Percentiles rank a stretch among this genome's conserved stretches.
phyloP scores from a whole-genome alignment of 2,888 invertebrate species.

The Notodonta dromedarius region DNA sequence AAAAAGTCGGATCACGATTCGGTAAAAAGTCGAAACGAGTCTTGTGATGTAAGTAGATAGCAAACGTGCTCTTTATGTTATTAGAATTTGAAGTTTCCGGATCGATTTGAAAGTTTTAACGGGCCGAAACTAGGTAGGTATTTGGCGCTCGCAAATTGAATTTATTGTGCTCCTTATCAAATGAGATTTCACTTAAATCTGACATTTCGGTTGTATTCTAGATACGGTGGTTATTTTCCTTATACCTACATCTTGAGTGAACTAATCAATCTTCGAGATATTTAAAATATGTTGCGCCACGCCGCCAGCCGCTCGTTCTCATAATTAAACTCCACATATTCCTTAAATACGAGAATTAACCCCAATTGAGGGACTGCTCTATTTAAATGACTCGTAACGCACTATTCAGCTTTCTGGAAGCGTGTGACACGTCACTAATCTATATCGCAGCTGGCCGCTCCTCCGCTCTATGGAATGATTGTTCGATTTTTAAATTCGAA shows the following conservation, averaged over 20 bases:
- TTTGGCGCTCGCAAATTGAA: slow-evolving; percentile 48
- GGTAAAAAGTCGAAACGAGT: slow-evolving; percentile 73
- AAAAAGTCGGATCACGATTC: slow-evolving; percentile 79
- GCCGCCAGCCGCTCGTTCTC: slow-evolving; percentile 53
- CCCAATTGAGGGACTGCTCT: slow-evolving; percentile 83
- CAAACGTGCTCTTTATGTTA: slow-evolving; percentile 79
- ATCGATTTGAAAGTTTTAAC: slow-evolving; percentile 70
- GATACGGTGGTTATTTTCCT: not conserved
- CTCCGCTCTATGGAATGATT: slow-evolving; percentile 9
- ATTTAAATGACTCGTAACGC: slow-evolving; percentile 80
- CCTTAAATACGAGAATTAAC: slow-evolving; percentile 83
- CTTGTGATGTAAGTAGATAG: slow-evolving; percentile 74
- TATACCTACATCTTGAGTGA: not conserved
- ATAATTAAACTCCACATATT: slow-evolving; percentile 81
- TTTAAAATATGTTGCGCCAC: slow-evolving; percentile 48
- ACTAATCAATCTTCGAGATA: slow-evolving; percentile 37
- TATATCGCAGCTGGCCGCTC: slow-evolving; percentile 56
- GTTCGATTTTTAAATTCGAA: slow-evolving; percentile 28
- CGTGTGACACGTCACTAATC: slow-evolving; percentile 78
- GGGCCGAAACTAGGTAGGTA: slow-evolving; percentile 32
- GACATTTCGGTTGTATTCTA: slow-evolving; percentile 11
- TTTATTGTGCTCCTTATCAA: slow-evolving; percentile 39
- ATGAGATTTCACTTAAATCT: slow-evolving; percentile 36
- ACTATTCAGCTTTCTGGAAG: slow-evolving; percentile 82
- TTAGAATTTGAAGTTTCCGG: slow-evolving; percentile 79